Evolutionary conservation across 1,140 invertebrate species (phyloP).

Genomic region (Colletes gigas): DNA sequence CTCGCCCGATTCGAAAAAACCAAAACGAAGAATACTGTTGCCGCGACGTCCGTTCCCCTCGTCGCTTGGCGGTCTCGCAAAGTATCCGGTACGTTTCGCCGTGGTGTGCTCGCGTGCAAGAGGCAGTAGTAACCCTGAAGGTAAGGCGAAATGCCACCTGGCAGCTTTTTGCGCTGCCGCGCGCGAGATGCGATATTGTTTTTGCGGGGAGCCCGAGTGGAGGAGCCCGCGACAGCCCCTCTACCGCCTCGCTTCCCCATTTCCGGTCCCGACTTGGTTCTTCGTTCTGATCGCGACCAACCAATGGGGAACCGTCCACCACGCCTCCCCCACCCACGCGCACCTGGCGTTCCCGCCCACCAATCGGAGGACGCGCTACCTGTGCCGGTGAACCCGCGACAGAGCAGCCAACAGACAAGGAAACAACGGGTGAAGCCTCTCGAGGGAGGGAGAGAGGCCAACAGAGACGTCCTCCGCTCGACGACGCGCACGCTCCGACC

Average conservation of each 20-base stretch:
- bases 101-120: conserved; percentile 53
- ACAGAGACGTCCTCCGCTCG: conserved; percentile 49
- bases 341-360: conserved; percentile 76
- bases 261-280: conserved; percentile 63
- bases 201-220: conserved; percentile 65
- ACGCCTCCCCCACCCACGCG: conserved; percentile 78
- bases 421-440: not conserved
- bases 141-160: conserved; percentile 80
- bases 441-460: not conserved
- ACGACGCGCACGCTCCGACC: conserved; percentile 61
- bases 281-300: conserved; percentile 46
- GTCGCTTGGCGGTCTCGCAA: not conserved
- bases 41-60: not conserved
- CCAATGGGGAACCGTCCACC: conserved; percentile 69
- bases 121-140: conserved; percentile 73
- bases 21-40: not conserved
- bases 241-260: conserved; percentile 57
- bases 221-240: conserved; percentile 50
- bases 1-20: not conserved
- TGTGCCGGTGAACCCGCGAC: conserved; percentile 51
- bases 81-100: conserved; percentile 34
- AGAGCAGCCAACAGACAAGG: not conserved
- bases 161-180: conserved; percentile 76
- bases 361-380: conserved; percentile 66
- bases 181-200: conserved; percentile 77